A percentile compares a stretch with the other conserved stretches of the same genome.
Evolutionary conservation across 35 echinoderm and acorn worm genomes (phyloP).

Genomic region (Diadema setosum): DNA sequence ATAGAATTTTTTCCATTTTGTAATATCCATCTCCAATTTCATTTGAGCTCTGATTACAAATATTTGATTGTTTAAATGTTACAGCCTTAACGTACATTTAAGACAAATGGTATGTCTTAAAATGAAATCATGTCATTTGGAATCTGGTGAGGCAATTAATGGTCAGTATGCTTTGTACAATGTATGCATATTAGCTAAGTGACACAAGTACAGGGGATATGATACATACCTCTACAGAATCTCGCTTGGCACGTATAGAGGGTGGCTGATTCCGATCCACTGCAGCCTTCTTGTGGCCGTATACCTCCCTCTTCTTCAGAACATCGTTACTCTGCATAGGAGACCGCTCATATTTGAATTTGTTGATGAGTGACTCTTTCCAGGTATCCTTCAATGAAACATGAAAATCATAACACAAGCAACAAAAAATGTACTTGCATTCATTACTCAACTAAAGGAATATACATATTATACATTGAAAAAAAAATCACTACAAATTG

Average conservation of each 20-base stretch:
- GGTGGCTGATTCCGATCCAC: not conserved
- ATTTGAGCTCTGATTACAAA: too few relatives aligned
- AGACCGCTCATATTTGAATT: not conserved
- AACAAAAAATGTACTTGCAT: not conserved
- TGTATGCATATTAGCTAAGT: too few relatives aligned
- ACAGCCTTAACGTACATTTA: too few relatives aligned
- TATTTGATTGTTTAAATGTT: too few relatives aligned
- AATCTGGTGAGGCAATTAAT: too few relatives aligned
- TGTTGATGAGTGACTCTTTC: not conserved
- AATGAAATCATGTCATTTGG: too few relatives aligned
- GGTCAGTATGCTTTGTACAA: too few relatives aligned
- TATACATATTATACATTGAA: not conserved
- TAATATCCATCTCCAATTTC: too few relatives aligned
- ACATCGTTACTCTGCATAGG: not conserved
- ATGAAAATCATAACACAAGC: not conserved
- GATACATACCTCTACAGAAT: not conserved
- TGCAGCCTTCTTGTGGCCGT: not conserved
- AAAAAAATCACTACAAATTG: not conserved
- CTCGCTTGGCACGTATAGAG: not conserved
- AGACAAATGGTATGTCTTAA: too few relatives aligned
- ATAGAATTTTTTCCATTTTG: too few relatives aligned
- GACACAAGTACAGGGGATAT: not conserved
- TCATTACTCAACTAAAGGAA: not conserved
- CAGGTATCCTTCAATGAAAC: not conserved
- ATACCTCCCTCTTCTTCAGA: not conserved